Percentiles rank a stretch among this genome's conserved stretches.
Conservation (phyloP, 1,140 invertebrate genomes). For the Oppia nitens region DNA sequence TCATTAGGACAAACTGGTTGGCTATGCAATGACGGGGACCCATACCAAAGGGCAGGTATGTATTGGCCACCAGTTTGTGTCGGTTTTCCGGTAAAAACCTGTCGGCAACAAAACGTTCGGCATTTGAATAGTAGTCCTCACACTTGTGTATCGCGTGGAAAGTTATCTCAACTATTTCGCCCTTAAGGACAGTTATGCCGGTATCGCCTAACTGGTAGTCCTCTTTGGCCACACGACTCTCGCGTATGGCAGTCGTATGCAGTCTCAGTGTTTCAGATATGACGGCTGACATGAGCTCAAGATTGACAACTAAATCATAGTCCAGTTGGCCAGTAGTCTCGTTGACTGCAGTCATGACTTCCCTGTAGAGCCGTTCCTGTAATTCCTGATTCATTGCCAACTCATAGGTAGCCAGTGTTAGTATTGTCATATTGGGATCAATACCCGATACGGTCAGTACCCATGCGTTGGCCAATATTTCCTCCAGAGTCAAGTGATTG, state of each 20-base stretch:
- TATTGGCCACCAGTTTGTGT: constrained; percentile 3
- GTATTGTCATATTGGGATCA: too few species aligned
- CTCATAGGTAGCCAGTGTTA: constrained; percentile 29
- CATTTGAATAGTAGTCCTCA: constrained; percentile 38
- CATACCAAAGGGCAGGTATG: constrained; percentile 9
- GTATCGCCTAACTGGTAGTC: constrained; percentile 24
- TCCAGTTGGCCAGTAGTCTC: background rate
- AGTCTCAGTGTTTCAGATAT: constrained; percentile 30
- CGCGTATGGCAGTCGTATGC: constrained; percentile 25
- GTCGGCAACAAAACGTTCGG: constrained; percentile 42
- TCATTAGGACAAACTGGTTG: constrained; percentile 17
- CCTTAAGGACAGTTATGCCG: constrained; percentile 34
- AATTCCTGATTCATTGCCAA: constrained; percentile 26
- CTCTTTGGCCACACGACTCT: constrained; percentile 23
- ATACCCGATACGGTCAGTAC: too few species aligned
- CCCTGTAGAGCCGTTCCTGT: constrained; percentile 20
- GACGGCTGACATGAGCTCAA: constrained; percentile 23
- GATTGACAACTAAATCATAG: constrained; percentile 7
- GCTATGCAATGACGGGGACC: constrained; percentile 31
- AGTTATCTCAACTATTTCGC: constrained; percentile 40
- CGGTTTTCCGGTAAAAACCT: constrained; percentile 27
- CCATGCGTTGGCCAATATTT: too few species aligned
- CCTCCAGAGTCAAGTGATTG: too few species aligned
- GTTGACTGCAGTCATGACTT: constrained; percentile 2
- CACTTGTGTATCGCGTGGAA: constrained; percentile 43